Evolutionary conservation across 2,888 invertebrate genomes (phyloP).

Genomic region (Hemicrepidius hirtus): DNA sequence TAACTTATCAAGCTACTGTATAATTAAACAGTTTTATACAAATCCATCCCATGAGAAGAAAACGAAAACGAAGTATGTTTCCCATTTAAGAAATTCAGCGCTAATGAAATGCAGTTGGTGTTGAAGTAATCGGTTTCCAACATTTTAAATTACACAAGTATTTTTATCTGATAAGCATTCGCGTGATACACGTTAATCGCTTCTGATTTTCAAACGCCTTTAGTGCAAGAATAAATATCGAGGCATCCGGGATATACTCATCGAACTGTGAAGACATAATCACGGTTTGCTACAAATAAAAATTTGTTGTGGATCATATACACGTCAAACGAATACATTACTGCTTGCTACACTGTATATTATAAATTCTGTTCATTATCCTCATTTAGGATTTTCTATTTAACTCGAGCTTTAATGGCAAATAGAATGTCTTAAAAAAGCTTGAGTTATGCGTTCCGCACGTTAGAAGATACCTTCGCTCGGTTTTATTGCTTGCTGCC

Average conservation of each 20-base stretch:
- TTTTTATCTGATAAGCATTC: slow-evolving; percentile 46
- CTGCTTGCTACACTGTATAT: slow-evolving; percentile 20
- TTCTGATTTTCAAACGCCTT: slow-evolving; percentile 62
- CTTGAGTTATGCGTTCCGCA: slow-evolving; percentile 25
- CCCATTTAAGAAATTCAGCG: neutral
- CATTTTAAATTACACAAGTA: slow-evolving; percentile 24
- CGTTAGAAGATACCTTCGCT: slow-evolving; percentile 20
- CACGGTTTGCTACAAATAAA: slow-evolving; percentile 36
- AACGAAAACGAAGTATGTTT: slow-evolving; percentile 22
- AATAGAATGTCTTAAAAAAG: slow-evolving; percentile 25
- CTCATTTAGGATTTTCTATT: slow-evolving; percentile 36
- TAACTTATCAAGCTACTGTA: slow-evolving; percentile 10
- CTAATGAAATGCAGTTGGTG: neutral
- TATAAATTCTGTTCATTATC: slow-evolving; percentile 33
- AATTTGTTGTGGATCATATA: slow-evolving; percentile 50
- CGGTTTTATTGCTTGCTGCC: slow-evolving; percentile 16
- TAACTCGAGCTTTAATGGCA: slow-evolving; percentile 25
- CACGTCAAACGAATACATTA: slow-evolving; percentile 28
- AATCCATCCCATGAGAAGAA: slow-evolving; percentile 16
- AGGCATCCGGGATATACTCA: slow-evolving; percentile 66
- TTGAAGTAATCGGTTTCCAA: slow-evolving; percentile 27
- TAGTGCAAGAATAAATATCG: slow-evolving; percentile 63
- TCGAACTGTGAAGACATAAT: slow-evolving; percentile 65
- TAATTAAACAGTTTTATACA: slow-evolving; percentile 30
- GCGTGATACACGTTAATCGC: slow-evolving; percentile 61